These are phyloP conservation scores for Halocynthia aurantium DNA, from an alignment of 23 tunicate genomes.

Conservation along the genomic window DNA sequence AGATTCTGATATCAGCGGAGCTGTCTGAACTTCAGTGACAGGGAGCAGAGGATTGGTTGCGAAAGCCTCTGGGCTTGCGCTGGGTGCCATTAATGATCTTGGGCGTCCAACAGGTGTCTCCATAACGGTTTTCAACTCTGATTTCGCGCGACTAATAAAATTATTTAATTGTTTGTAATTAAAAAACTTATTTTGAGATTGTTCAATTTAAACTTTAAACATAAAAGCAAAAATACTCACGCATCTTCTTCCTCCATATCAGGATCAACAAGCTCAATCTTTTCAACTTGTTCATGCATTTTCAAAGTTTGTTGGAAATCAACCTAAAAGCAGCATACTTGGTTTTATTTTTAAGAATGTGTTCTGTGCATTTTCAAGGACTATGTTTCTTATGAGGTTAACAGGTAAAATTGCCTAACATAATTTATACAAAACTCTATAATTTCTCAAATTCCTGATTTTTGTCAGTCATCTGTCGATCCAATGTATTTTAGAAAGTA, in stretches of 20 bases:
- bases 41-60: slow-evolving; percentile 48
- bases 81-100: slow-evolving; percentile 92
- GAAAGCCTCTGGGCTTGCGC: slow-evolving; percentile 80
- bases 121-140: slow-evolving; percentile 27
- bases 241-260: slow-evolving; percentile 37
- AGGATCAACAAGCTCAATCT: slow-evolving; percentile 70
- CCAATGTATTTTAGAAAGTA: too few relatives aligned
- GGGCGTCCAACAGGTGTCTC: slow-evolving; percentile 79
- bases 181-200: not conserved
- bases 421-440: too few relatives aligned
- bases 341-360: too few relatives aligned
- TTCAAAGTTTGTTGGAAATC: slow-evolving; percentile 42
- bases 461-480: too few relatives aligned
- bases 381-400: too few relatives aligned
- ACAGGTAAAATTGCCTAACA: too few relatives aligned
- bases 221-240: not conserved
- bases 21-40: slow-evolving; percentile 24
- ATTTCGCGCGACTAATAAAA: slow-evolving; percentile 25
- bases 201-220: not conserved
- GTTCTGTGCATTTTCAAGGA: too few relatives aligned
- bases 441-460: too few relatives aligned
- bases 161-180: not conserved
- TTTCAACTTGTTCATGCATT: slow-evolving; percentile 80
- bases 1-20: slow-evolving; percentile 15
- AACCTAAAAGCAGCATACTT: not conserved